These are phyloP conservation scores for Herminia tarsipennalis DNA, from an alignment of 2,888 invertebrate genomes.

Conservation along the genomic window DNA sequence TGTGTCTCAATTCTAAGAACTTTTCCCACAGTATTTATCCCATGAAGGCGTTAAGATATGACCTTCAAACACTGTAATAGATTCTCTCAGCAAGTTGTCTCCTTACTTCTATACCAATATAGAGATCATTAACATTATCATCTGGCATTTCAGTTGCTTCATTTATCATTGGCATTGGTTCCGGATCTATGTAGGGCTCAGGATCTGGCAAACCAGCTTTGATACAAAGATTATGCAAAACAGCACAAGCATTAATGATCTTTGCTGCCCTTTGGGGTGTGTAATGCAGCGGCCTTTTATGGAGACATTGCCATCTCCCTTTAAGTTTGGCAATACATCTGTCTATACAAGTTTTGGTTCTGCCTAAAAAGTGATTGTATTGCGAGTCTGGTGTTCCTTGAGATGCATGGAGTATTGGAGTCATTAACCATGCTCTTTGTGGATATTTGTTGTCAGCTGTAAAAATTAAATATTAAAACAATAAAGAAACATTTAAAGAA, in stretches of 20 bases:
- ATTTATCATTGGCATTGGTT: constrained; percentile 49
- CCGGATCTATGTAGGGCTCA: constrained; percentile 49
- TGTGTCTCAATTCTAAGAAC: no score
- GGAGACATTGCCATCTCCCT: constrained; percentile 62
- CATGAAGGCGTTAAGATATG: no score
- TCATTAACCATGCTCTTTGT: constrained; percentile 67
- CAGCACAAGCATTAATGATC: constrained; percentile 67
- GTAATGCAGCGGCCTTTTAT: constrained; percentile 63
- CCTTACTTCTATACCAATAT: constrained; percentile 63
- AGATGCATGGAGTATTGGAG: constrained; percentile 57
- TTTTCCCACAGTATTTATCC: no score
- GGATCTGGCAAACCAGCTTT: constrained; percentile 55
- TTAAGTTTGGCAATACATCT: constrained; percentile 61
- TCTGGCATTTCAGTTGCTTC: constrained; percentile 60
- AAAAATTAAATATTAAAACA: constrained; percentile 17
- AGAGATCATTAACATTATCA: constrained; percentile 64
- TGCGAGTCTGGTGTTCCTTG: constrained; percentile 66
- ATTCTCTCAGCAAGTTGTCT: constrained; percentile 63
- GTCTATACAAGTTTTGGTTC: constrained; percentile 59
- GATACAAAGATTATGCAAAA: constrained; percentile 61
- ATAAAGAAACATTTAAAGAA: no score
- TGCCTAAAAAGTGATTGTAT: constrained; percentile 63
- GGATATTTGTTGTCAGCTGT: constrained; percentile 62
- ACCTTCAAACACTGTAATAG: constrained; percentile 60
- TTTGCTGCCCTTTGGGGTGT: constrained; percentile 64